Percentiles rank a stretch among this genome's conserved stretches.
These are phyloP conservation scores for Leptopterna dolabrata DNA, from an alignment of 2,888 invertebrate genomes.

Conservation along the genomic window DNA sequence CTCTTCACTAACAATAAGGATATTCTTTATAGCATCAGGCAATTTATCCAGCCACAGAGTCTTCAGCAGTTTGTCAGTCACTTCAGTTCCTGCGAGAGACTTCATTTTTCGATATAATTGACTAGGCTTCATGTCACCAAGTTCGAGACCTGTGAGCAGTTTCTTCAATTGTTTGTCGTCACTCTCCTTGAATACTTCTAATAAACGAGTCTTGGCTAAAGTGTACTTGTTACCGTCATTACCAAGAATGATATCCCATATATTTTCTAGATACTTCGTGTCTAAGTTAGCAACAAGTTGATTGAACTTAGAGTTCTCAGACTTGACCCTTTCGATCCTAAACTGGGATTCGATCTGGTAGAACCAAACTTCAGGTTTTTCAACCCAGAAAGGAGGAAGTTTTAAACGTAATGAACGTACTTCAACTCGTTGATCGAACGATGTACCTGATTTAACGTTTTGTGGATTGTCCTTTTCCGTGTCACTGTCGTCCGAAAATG, in stretches of 20 bases:
- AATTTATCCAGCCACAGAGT: constrained; percentile 24
- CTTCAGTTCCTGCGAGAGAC: not conserved
- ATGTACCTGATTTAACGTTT: too few relatives aligned
- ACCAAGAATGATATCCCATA: not conserved
- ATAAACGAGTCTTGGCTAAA: not conserved
- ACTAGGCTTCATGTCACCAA: constrained; percentile 29
- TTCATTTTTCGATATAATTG: constrained; percentile 19
- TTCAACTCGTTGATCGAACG: not conserved
- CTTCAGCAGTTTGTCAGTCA: not conserved
- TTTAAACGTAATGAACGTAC: not conserved
- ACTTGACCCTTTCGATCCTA: too few relatives aligned
- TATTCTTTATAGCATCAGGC: not conserved
- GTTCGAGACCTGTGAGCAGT: not conserved
- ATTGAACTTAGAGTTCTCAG: too few relatives aligned
- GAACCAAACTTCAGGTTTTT: not conserved
- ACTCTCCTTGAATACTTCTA: constrained; percentile 11
- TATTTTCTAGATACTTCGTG: constrained; percentile 12
- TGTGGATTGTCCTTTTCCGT: too few relatives aligned
- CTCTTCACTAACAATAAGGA: not conserved
- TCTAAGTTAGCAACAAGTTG: too few relatives aligned
- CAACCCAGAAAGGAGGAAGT: not conserved
- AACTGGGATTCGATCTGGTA: too few relatives aligned
- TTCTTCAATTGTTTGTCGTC: constrained; percentile 7
- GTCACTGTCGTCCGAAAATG: too few relatives aligned
- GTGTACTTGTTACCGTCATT: constrained; percentile 26